Percentiles rank a stretch among this genome's conserved stretches.
phyloP scores from a whole-genome alignment of 2,797 vertebrate species.

The Nannoperca obscura region DNA sequence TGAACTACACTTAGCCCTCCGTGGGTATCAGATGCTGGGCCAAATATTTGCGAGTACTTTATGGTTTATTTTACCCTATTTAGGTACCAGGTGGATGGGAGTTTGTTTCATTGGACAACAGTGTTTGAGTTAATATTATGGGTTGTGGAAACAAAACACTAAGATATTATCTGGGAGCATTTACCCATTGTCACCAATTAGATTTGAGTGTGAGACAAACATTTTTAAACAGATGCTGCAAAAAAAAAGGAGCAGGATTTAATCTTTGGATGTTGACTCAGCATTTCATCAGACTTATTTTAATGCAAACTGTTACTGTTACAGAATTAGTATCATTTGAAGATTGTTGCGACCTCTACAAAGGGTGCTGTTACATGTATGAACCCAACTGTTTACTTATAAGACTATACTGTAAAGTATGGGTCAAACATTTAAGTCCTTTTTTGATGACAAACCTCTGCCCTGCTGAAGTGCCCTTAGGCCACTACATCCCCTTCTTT shows the following conservation, averaged over 20 bases:
- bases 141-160: conserved; percentile 21
- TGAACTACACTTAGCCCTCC: conserved; percentile 7
- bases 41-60: conserved; percentile 18
- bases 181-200: not conserved
- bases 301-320: conserved; percentile 18
- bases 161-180: not conserved
- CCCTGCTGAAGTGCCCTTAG: conserved; percentile 47
- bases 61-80: conserved; percentile 13
- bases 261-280: not conserved
- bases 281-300: not conserved
- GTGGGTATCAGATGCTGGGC: conserved; percentile 29
- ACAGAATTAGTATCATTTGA: not conserved
- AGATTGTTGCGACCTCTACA: not conserved
- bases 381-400: not conserved
- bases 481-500: not conserved
- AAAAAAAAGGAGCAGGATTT: not conserved
- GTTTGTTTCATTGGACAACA: not conserved
- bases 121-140: not conserved
- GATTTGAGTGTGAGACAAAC: not conserved
- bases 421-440: not conserved
- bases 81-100: conserved; percentile 12
- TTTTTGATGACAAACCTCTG: not conserved
- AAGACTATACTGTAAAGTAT: not conserved
- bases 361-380: not conserved
- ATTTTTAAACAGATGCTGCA: not conserved